Evolutionary conservation across 2,113 vertebrate genomes (phyloP).

Genomic region (Chaetorhynchus papuensis): DNA sequence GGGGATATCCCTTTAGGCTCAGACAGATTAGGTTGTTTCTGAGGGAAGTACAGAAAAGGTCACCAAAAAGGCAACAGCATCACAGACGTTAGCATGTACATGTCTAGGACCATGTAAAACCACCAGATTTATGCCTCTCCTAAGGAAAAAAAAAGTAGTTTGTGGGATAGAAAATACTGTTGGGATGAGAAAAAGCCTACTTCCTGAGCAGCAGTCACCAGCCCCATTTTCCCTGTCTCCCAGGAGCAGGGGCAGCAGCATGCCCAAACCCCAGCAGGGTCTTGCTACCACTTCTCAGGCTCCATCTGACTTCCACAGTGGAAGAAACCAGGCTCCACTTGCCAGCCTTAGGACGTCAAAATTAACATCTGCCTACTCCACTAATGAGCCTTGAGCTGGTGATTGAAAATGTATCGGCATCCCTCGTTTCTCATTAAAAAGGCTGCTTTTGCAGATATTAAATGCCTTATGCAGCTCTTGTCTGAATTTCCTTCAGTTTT

Average conservation of each 20-base stretch:
- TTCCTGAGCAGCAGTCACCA: background rate
- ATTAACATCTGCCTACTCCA: background rate
- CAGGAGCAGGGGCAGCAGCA: background rate
- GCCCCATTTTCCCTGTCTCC: background rate
- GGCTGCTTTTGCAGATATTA: background rate
- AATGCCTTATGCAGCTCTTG: background rate
- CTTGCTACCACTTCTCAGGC: background rate
- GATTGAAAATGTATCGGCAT: background rate
- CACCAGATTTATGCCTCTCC: background rate
- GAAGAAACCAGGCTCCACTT: background rate
- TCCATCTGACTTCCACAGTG: background rate
- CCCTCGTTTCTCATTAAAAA: slow-evolving; percentile 7
- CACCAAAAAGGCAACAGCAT: background rate
- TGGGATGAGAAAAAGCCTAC: background rate
- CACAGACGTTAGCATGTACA: background rate
- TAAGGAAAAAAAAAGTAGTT: background rate
- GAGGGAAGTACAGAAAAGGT: background rate
- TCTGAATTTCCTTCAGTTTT: background rate
- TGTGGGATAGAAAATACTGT: background rate
- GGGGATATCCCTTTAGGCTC: background rate
- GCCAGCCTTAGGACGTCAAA: background rate
- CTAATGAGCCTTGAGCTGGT: slow-evolving; percentile 16
- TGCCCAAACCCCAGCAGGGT: background rate
- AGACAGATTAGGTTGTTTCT: background rate
- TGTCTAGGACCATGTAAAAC: background rate